A percentile compares a stretch with the other conserved stretches of the same genome.
These are phyloP conservation scores for Peromyscus polionotus DNA, from an alignment of 2,113 vertebrate species.

Conservation along the genomic window DNA sequence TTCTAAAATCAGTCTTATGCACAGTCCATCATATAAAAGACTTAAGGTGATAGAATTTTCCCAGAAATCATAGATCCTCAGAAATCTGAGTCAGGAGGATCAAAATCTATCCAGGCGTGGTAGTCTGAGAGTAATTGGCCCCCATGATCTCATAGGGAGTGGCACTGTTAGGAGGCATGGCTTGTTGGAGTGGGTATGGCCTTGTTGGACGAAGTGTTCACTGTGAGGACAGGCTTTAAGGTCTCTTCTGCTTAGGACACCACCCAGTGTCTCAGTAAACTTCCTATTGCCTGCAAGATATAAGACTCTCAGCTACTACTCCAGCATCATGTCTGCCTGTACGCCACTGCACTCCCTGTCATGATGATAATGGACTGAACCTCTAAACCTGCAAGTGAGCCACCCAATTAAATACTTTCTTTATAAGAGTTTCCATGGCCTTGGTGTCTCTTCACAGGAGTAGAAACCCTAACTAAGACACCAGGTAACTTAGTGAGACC, in stretches of 20 bases:
- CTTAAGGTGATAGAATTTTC: not conserved
- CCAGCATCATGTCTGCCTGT: not conserved
- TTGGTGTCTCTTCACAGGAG: not conserved
- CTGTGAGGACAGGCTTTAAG: not conserved
- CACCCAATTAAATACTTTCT: not conserved
- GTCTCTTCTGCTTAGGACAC: not conserved
- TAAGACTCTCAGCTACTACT: not conserved
- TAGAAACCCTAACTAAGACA: not conserved
- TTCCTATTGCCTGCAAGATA: not conserved
- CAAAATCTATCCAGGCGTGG: too few relatives aligned
- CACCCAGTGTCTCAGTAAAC: not conserved
- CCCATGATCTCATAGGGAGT: not conserved
- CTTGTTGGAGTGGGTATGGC: not conserved
- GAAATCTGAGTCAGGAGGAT: not conserved
- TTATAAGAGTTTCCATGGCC: not conserved
- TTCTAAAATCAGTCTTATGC: not conserved
- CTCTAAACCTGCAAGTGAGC: not conserved
- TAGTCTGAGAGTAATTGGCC: not conserved
- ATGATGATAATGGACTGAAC: not conserved
- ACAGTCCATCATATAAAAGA: not conserved
- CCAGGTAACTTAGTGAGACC: too few relatives aligned
- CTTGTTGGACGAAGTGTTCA: not conserved
- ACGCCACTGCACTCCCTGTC: not conserved
- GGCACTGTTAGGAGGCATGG: not conserved
- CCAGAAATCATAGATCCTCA: too few relatives aligned